These are phyloP conservation scores for Theonella swinhoei DNA, from an alignment of 37 sponge, comb jelly and placozoan genomes.

Conservation along the genomic window DNA sequence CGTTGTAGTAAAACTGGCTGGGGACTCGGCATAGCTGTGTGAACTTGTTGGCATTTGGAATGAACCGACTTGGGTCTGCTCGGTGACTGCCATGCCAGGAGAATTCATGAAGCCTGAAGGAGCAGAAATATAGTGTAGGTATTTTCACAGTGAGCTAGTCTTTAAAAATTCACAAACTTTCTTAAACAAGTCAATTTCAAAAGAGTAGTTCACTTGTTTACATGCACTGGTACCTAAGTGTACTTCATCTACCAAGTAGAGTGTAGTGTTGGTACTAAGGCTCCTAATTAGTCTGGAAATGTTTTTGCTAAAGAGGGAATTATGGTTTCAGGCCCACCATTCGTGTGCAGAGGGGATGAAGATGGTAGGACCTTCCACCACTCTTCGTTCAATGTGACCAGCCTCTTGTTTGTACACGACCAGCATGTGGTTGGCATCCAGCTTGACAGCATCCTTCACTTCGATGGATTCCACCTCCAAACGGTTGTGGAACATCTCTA, in stretches of 20 bases:
- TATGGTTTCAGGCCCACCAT: no score
- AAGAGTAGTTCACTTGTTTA: no score
- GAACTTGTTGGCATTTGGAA: conserved; percentile 61
- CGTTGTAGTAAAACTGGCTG: conserved; percentile 67
- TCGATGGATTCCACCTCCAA: conserved; percentile 57
- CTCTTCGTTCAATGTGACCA: conserved; percentile 68
- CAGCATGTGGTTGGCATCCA: conserved; percentile 70
- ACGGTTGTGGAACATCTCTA: conserved; percentile 59
- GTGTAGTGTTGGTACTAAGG: no score
- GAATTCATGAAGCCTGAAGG: conserved; percentile 79
- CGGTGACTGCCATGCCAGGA: conserved; percentile 83
- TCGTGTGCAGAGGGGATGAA: conserved; percentile 77
- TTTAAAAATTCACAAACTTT: no score
- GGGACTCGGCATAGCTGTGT: conserved; percentile 66
- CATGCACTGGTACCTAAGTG: no score
- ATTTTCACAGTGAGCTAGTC: no score
- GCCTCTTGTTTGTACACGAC: conserved; percentile 84
- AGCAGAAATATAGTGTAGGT: background rate
- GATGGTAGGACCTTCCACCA: conserved; percentile 70
- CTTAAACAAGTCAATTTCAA: no score
- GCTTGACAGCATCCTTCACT: conserved; percentile 45
- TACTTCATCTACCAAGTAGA: no score
- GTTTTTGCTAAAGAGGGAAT: no score
- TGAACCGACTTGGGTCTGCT: conserved; percentile 38
- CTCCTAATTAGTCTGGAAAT: no score